phyloP scores from a whole-genome alignment of 2,888 invertebrate genomes.

The Brachynemurus nebulosus region DNA sequence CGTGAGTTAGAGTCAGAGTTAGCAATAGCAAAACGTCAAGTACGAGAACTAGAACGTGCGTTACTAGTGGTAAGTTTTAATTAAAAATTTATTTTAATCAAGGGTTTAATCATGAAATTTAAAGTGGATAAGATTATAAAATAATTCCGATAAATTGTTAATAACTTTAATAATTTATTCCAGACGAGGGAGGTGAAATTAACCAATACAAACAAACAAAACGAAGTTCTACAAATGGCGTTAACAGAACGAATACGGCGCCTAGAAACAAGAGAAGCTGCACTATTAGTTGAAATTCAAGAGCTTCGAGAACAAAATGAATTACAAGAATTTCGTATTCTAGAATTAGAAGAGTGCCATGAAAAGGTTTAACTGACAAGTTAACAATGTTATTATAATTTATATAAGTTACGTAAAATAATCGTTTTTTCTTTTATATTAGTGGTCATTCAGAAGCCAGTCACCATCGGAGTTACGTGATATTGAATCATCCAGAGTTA shows the following conservation, averaged over 20 bases:
- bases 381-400: neutral
- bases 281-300: slow-evolving; percentile 49
- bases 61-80: slow-evolving; percentile 28
- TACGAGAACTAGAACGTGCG: slow-evolving; percentile 34
- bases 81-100: neutral
- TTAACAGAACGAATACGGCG: slow-evolving; percentile 31
- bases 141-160: slow-evolving; percentile 1
- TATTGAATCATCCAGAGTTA: slow-evolving; percentile 13
- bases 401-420: neutral
- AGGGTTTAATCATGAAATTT: neutral
- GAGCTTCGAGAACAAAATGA: slow-evolving; percentile 69
- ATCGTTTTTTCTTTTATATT: slow-evolving; percentile 20
- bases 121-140: neutral
- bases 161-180: slow-evolving; percentile 4
- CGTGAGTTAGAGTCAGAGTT: slow-evolving; percentile 33
- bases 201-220: slow-evolving; percentile 26
- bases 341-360: slow-evolving; percentile 57
- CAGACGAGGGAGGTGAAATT: slow-evolving; percentile 22
- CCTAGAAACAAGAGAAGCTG: slow-evolving; percentile 37
- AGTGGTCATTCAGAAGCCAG: slow-evolving; percentile 28
- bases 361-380: slow-evolving; percentile 23
- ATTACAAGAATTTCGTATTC: slow-evolving; percentile 61
- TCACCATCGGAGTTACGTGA: slow-evolving; percentile 24
- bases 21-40: slow-evolving; percentile 34
- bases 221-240: slow-evolving; percentile 18